phyloP scores from a whole-genome alignment of 2,113 vertebrate species.

The Mormyrus iriodes region DNA sequence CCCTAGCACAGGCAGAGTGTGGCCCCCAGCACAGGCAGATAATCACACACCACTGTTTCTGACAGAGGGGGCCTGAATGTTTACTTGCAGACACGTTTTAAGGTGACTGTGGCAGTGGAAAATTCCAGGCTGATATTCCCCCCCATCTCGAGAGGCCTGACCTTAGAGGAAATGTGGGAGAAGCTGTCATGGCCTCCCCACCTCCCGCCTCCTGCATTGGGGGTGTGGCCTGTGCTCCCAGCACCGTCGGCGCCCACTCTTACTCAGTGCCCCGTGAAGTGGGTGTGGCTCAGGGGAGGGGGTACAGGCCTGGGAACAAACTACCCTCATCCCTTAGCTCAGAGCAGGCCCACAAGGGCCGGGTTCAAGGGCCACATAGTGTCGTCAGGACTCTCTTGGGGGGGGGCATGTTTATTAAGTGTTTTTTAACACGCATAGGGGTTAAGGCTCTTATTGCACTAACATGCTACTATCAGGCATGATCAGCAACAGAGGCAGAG shows the following conservation, averaged over 20 bases:
- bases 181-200: constrained; percentile 63
- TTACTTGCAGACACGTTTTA: constrained; percentile 95
- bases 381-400: not conserved
- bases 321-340: too few relatives aligned
- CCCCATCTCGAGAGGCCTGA: constrained; percentile 84
- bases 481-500: too few relatives aligned
- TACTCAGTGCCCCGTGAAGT: too few relatives aligned
- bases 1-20: too few relatives aligned
- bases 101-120: constrained; percentile 95
- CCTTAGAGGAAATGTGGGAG: constrained; percentile 96
- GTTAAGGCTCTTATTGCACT: not conserved
- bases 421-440: too few relatives aligned
- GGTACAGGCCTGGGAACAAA: too few relatives aligned
- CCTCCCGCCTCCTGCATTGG: constrained; percentile 50
- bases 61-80: too few relatives aligned
- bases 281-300: too few relatives aligned
- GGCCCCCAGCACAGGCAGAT: constrained; percentile 74
- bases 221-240: constrained; percentile 84
- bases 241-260: constrained; percentile 65
- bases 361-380: not conserved
- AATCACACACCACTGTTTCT: constrained; percentile 72
- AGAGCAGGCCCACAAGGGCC: too few relatives aligned
- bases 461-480: not conserved
- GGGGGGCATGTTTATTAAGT: too few relatives aligned
- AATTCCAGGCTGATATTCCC: constrained; percentile 91